Evolutionary conservation across 2,888 invertebrate species (phyloP).

Genomic region (Liodrosophila aerea): DNA sequence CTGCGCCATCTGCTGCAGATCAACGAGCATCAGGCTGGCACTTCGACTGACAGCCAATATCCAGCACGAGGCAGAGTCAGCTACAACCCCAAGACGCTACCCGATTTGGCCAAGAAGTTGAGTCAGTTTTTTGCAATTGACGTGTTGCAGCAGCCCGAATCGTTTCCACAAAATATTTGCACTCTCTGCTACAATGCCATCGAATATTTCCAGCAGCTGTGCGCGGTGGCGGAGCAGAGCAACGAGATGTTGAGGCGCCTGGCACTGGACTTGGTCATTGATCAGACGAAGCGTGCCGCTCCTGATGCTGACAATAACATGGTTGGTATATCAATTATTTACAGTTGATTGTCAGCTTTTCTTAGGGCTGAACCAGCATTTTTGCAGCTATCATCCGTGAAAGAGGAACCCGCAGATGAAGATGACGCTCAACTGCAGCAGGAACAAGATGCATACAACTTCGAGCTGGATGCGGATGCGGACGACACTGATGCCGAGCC

Average conservation of each 20-base stretch:
- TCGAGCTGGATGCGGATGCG: constrained; percentile 4
- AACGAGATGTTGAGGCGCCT: constrained; percentile 42
- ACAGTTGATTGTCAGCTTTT: constrained; percentile 43
- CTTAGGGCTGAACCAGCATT: constrained; percentile 55
- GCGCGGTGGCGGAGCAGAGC: constrained; percentile 61
- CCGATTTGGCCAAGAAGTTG: constrained; percentile 62
- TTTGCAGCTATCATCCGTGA: constrained; percentile 52
- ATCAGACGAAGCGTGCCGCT: not conserved
- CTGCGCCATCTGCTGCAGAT: constrained; percentile 60
- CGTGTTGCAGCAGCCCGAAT: constrained; percentile 52
- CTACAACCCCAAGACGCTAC: constrained; percentile 49
- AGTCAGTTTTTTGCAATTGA: constrained; percentile 68
- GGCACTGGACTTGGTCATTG: constrained; percentile 1
- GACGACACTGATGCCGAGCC: not conserved
- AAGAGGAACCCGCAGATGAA: constrained; percentile 48
- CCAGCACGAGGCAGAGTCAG: constrained; percentile 18
- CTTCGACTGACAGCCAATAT: constrained; percentile 7
- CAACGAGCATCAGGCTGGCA: constrained; percentile 19
- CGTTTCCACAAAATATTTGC: constrained; percentile 69
- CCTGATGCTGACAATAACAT: constrained; percentile 17
- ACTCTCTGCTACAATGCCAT: constrained; percentile 70
- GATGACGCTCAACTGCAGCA: constrained; percentile 10
- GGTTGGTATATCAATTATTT: constrained; percentile 53
- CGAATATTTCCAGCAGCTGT: constrained; percentile 67
- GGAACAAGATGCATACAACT: constrained; percentile 3